phyloP scores from a whole-genome alignment of 2,888 invertebrate species.

The Calliphora vomitoria region DNA sequence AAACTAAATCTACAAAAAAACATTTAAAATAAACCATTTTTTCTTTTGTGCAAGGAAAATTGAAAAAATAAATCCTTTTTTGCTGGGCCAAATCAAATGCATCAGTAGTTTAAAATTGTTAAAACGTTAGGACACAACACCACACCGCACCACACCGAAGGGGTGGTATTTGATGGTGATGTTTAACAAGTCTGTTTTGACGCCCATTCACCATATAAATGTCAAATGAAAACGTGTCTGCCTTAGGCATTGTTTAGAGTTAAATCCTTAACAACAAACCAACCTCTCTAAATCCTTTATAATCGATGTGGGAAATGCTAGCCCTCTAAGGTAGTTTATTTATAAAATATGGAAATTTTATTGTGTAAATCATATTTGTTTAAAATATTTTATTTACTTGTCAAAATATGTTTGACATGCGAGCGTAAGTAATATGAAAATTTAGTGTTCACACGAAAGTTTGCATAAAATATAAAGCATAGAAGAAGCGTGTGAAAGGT shows the following conservation, averaged over 20 bases:
- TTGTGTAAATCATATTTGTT: conserved; percentile 20
- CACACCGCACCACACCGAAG: not conserved
- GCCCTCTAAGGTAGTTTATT: not conserved
- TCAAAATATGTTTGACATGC: conserved; percentile 49
- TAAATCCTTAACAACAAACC: conserved; percentile 50
- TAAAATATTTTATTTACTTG: conserved; percentile 23
- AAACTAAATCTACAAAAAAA: not conserved
- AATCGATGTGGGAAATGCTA: conserved; percentile 57
- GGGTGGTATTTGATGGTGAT: conserved; percentile 21
- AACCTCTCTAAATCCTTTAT: conserved; percentile 49
- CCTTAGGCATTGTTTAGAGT: conserved; percentile 28
- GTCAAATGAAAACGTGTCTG: conserved; percentile 61
- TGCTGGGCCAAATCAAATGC: conserved; percentile 60
- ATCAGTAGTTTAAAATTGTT: conserved; percentile 55
- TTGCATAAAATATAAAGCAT: conserved; percentile 26
- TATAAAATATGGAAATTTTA: conserved; percentile 38
- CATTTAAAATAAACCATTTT: not conserved
- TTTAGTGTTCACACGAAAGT: conserved; percentile 32
- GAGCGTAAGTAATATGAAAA: conserved; percentile 50
- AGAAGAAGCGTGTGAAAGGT: conserved; percentile 50
- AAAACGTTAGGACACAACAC: conserved; percentile 10
- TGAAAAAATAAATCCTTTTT: conserved; percentile 64
- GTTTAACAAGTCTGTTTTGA: conserved; percentile 27
- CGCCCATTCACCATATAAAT: conserved; percentile 46
- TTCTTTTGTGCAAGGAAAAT: conserved; percentile 50